Base-by-base conservation (phyloP, 2,888 invertebrate species). In the Molorchus minor region DNA sequence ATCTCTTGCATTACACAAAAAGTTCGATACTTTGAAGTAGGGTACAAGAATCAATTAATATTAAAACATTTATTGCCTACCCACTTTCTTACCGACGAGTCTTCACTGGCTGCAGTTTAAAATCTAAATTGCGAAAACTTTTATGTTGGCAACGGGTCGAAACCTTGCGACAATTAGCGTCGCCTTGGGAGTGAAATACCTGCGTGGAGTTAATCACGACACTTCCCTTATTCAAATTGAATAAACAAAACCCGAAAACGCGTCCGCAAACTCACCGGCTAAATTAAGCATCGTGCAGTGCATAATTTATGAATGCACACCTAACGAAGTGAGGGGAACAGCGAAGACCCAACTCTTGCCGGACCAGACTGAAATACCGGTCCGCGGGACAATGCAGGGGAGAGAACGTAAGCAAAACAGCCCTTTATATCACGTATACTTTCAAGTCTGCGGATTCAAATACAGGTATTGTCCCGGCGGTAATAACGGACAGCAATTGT, bases 361-460 rank as follows among this genome's bases (percentile, higher is more conserved):
- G 43, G 49, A 58, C 56, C 51, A 49, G 51, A 47, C 47, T 52
- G 21, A 30, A 47, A 58, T 54, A 38, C 59, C 15, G 43, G 56
- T 53, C 46, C 21, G 21, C 29, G 13, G 29, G 20, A 64, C 58
- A 61, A 58, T 47, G 43, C 41, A 36, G 16, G 35, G 20, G 21
- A 38, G 21, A 38, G 36, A 36, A 7, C 13, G 52, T 49, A 52
- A 43, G 52, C 44, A 29, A 61, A 58, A 58, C 44, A 38, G 52
- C 36, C 40, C 59, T 47, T 46, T 65, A 59, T 60, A 25, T 45
- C 45, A 47, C 56, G 17, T 58, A 41, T 49, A 55, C 58, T 56
- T 65, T 65, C 56, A 58, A 56, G 59, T 62, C 53, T 35, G 25
- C 13, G 43, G 29, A 13, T 38, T 17, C 25, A 33, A 35, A 44